Conservation (phyloP, 2,113 vertebrate species). For the Rhinoderma darwinii region DNA sequence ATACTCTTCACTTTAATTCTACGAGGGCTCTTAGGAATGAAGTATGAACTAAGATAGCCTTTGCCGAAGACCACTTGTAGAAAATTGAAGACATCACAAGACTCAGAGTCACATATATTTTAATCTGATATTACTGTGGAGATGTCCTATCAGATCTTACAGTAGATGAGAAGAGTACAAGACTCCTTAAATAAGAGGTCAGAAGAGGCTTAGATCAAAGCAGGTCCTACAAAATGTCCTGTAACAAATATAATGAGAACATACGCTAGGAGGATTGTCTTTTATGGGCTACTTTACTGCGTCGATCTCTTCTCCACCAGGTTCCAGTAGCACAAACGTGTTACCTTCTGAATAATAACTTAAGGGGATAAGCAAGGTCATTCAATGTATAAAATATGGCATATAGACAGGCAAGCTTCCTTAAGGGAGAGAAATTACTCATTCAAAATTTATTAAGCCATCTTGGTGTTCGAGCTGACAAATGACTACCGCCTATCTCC, state of each 20-base stretch:
- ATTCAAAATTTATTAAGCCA: constrained; percentile 14
- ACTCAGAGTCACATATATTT: background rate
- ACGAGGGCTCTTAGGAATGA: background rate
- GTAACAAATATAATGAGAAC: background rate
- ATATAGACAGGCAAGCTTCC: background rate
- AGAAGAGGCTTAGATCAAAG: background rate
- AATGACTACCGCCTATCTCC: background rate
- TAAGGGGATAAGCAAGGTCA: background rate
- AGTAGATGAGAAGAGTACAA: background rate
- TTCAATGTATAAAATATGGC: constrained; percentile 12
- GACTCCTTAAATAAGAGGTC: background rate
- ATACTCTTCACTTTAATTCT: background rate
- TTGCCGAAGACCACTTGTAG: background rate
- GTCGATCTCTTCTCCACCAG: background rate
- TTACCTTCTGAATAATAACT: background rate
- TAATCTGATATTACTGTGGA: background rate
- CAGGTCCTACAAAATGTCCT: background rate
- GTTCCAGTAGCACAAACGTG: background rate
- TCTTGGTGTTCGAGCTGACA: background rate
- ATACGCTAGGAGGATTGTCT: background rate
- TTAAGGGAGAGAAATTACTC: constrained; percentile 15
- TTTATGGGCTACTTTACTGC: background rate
- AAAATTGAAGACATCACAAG: background rate
- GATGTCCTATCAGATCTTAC: background rate
- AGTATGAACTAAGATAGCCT: background rate